Base-by-base conservation (phyloP, 2,113 vertebrate genomes). In the Centropus unirufus region DNA sequence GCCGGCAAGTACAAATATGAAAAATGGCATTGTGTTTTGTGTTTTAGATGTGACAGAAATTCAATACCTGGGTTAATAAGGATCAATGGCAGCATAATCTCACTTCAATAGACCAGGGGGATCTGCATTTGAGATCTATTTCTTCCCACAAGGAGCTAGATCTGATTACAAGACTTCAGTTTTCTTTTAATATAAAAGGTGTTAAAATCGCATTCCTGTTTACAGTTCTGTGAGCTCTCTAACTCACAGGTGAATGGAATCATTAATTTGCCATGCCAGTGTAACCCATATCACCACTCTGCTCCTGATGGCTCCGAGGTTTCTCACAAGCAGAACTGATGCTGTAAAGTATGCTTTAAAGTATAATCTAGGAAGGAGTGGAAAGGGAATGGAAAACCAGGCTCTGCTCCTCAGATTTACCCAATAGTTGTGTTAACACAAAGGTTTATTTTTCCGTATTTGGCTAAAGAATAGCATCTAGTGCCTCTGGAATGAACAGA, bases 41-140 rank as follows among this genome's bases (percentile, higher is more conserved):
- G 82, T 76, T 69, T 92, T 80, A 36, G 59, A 39, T 63, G 59
- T 63, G 85, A 83, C 82, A 90, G 74, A 66, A 95, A 55, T 77
- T 63, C 95, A 83, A 77, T 95, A 86, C 20, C 26, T 83, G 40
- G 29, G 67, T 83, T 95, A 88, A 88, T n/a, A 73, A 90, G 59
- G 70, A 94, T 81, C 87, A 80, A 59, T 86, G 70, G 69, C 68
- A 57, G 34, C 29, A 30, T 29, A 67, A 91, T 74, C 67, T 94
- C 70, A 4, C 51, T 85, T 74, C 39, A 67, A 7, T 26, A 80
- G 55, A 52, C 13, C 14, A 24, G 22, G 11, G 66, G 18, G 59
- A 7, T 67, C 79, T 74, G 77, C 86, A 81, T 85, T 40, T 49
- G 32, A 55, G 55, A 51, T 91, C 34, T 88, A 4, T 42, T 90